Percentiles rank a stretch among this genome's conserved stretches.
These are phyloP conservation scores for Drosophila nigritarsus DNA, from an alignment of 2,888 invertebrate genomes.

Conservation along the genomic window DNA sequence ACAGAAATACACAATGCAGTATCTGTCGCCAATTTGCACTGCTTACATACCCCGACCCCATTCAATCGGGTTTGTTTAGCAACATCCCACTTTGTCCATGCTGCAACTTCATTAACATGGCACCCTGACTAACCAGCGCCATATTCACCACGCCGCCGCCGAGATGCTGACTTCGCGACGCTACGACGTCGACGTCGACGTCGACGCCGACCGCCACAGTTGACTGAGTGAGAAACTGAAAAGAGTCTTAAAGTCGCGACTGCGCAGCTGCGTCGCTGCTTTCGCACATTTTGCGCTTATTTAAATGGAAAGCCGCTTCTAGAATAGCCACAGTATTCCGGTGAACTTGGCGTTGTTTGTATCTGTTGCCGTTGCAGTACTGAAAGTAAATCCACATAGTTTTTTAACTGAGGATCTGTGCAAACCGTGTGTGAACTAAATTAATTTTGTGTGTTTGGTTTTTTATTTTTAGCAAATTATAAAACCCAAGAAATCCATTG, in stretches of 20 bases:
- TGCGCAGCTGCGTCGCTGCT: constrained; percentile 35
- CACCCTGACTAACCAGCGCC: constrained; percentile 36
- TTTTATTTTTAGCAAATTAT: constrained; percentile 59
- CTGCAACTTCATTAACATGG: constrained; percentile 74
- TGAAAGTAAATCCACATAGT: constrained; percentile 59
- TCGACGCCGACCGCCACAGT: constrained; percentile 59
- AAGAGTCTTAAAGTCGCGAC: constrained; percentile 45
- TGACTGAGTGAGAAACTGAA: constrained; percentile 71
- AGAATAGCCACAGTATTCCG: constrained; percentile 85
- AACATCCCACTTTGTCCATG: constrained; percentile 60
- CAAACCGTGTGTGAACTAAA: constrained; percentile 34
- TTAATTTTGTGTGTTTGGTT: constrained; percentile 38
- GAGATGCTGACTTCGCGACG: constrained; percentile 24
- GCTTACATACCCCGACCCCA: constrained; percentile 58
- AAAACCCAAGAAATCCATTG: constrained; percentile 20
- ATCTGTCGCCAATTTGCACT: constrained; percentile 74
- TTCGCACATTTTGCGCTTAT: constrained; percentile 80
- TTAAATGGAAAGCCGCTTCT: constrained; percentile 83
- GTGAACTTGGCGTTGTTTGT: constrained; percentile 83
- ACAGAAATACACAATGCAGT: constrained; percentile 49
- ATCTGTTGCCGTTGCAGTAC: constrained; percentile 81
- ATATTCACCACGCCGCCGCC: constrained; percentile 44
- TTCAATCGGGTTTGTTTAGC: constrained; percentile 56
- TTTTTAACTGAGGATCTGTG: constrained; percentile 22
- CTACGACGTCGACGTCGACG: constrained; percentile 16